A percentile compares a stretch with the other conserved stretches of the same genome.
Conservation (phyloP, 2,797 vertebrate genomes). For the Gymnopithys bicolor region DNA sequence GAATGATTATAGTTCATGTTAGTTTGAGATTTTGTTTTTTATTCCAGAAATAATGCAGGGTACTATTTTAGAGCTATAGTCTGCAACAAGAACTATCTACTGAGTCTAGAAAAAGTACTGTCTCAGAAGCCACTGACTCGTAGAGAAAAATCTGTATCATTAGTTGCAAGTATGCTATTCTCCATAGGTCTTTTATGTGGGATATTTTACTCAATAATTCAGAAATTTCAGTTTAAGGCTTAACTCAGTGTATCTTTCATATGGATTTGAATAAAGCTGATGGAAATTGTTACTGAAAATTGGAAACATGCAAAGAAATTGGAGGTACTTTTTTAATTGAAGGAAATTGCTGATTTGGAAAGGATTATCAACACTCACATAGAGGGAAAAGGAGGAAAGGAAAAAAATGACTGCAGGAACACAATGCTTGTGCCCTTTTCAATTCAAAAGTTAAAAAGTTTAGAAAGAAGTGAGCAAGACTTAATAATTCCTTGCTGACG, state of each 20-base stretch:
- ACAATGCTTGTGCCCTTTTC: neutral
- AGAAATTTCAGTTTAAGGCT: neutral
- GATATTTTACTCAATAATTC: neutral
- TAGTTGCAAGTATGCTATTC: neutral
- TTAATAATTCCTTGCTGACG: neutral
- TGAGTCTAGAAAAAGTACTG: constrained; percentile 10
- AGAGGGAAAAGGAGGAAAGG: neutral
- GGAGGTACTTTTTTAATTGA: neutral
- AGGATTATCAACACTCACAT: neutral
- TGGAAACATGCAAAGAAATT: neutral
- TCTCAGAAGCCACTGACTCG: neutral
- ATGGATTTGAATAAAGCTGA: neutral
- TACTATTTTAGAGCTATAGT: constrained; percentile 28
- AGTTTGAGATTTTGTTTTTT: constrained; percentile 29
- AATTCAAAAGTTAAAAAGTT: neutral
- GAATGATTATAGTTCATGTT: neutral
- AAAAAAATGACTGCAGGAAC: neutral
- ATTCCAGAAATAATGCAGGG: constrained; percentile 33
- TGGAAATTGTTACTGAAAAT: neutral
- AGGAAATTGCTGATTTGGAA: neutral
- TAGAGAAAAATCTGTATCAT: neutral
- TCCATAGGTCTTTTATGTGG: neutral
- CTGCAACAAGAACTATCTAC: constrained; percentile 1
- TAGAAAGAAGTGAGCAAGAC: neutral
- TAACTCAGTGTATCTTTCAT: neutral